phyloP scores from a whole-genome alignment of 2,113 vertebrate genomes.

The Pseudorhombus dupliciocellatus region DNA sequence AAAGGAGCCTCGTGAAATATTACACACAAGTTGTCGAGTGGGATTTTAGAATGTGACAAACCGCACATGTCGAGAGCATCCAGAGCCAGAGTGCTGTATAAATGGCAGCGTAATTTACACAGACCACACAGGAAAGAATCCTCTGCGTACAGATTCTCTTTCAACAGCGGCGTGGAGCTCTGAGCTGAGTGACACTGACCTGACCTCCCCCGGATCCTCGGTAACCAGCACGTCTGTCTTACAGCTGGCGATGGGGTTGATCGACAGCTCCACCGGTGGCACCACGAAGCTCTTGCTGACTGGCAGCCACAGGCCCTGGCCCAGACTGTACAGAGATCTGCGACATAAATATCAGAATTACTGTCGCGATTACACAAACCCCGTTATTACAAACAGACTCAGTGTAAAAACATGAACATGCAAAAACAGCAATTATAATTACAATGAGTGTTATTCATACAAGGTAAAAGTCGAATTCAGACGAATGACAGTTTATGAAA shows the following conservation, averaged over 20 bases:
- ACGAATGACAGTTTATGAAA: neutral
- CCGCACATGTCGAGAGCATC: neutral
- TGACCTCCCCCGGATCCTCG: conserved; percentile 95
- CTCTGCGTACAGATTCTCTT: neutral
- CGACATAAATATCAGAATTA: conserved; percentile 31
- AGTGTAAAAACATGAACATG: neutral
- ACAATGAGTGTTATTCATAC: neutral
- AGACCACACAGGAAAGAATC: neutral
- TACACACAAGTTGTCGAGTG: neutral
- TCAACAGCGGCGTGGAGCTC: neutral
- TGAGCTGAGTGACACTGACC: conserved; percentile 82
- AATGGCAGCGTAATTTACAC: neutral
- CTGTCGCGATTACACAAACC: conserved; percentile 1
- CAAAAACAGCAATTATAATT: neutral
- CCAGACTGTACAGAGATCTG: conserved; percentile 97
- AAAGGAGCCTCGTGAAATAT: neutral
- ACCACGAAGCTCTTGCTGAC: conserved; percentile 99
- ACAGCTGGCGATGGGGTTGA: conserved; percentile 98
- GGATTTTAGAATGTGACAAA: neutral
- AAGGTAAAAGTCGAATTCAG: neutral
- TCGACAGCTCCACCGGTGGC: conserved; percentile 95
- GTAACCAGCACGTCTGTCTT: conserved; percentile 97
- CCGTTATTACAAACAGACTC: neutral
- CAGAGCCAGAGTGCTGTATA: neutral
- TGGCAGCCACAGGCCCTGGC: conserved; percentile 97